Evolutionary conservation across 2,113 vertebrate species (phyloP).

Genomic region (Amblyornis subalaris): DNA sequence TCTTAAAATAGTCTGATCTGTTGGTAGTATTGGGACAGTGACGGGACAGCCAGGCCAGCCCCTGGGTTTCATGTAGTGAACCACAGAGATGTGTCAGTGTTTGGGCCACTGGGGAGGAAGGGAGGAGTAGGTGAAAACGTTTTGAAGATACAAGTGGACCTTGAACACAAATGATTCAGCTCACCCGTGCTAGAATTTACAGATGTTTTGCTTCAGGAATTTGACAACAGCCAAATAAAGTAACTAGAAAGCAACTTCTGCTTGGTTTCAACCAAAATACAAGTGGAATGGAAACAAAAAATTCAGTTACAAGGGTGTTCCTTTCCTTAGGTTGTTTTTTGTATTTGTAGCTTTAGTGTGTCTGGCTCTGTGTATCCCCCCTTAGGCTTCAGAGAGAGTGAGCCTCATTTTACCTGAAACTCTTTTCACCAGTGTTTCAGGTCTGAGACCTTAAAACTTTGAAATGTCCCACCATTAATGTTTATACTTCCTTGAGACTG

Average conservation of each 20-base stretch:
- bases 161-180: not conserved
- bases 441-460: not conserved
- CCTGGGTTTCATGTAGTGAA: not conserved
- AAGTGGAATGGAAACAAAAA: not conserved
- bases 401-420: not conserved
- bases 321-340: not conserved
- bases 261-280: not conserved
- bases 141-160: fast-evolving
- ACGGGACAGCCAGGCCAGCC: not conserved
- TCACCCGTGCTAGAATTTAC: not conserved
- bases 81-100: not conserved
- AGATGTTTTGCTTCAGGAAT: not conserved
- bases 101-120: not conserved
- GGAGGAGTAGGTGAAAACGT: not conserved
- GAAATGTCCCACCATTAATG: not conserved
- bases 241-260: not conserved
- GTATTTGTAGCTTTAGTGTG: not conserved
- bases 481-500: not conserved
- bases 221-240: not conserved
- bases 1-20: slow-evolving; percentile 42
- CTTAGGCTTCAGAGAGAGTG: not conserved
- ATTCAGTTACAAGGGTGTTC: not conserved
- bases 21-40: not conserved
- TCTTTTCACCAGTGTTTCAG: not conserved
- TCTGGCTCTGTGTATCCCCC: not conserved